Evolutionary conservation across 2,888 invertebrate species (phyloP).

Genomic region (Encarsia formosa): DNA sequence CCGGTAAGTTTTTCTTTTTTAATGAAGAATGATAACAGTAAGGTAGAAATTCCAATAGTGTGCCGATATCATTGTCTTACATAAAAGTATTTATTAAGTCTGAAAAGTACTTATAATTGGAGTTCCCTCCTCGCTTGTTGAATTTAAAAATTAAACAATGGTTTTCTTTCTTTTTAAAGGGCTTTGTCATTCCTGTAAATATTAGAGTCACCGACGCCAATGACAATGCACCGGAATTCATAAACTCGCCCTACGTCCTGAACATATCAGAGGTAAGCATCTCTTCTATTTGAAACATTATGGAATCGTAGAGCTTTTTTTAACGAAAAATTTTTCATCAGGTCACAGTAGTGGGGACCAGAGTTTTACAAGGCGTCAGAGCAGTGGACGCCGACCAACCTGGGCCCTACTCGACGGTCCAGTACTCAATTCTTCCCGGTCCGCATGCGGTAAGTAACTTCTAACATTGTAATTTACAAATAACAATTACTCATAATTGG

Average conservation of each 20-base stretch:
- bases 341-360: constrained; percentile 57
- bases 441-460: constrained; percentile 60
- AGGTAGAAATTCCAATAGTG: no score
- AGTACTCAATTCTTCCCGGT: constrained; percentile 78
- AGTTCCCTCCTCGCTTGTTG: no score
- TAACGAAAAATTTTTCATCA: constrained; percentile 34
- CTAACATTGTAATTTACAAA: not conserved
- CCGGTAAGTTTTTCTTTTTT: constrained; percentile 65
- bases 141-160: no score
- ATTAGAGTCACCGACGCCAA: constrained; percentile 87
- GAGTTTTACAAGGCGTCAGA: constrained; percentile 74
- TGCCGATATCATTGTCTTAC: no score
- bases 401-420: constrained; percentile 82
- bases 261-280: constrained; percentile 74
- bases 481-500: no score
- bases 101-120: no score
- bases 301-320: no score
- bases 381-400: constrained; percentile 83
- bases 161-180: constrained; percentile 56
- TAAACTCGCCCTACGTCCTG: constrained; percentile 74
- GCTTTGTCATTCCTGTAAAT: constrained; percentile 75
- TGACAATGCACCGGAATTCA: constrained; percentile 82
- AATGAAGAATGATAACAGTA: no score
- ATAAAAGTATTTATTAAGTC: no score
- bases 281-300: not conserved